These are phyloP conservation scores for Accipiter cooperii DNA, from an alignment of 2,113 vertebrate species.

Conservation along the genomic window DNA sequence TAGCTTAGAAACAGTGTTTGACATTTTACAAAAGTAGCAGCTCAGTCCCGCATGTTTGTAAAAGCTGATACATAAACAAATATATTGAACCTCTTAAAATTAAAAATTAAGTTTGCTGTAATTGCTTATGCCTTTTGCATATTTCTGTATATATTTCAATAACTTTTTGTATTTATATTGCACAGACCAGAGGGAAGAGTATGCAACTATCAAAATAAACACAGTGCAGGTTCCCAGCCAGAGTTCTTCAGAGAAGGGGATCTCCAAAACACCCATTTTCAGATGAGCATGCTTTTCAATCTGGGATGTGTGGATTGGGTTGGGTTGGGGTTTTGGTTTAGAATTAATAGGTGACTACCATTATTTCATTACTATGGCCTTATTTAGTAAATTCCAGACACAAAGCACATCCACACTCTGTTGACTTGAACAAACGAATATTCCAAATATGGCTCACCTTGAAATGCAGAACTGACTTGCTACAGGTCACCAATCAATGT, in stretches of 20 bases:
- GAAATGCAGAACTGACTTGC: background rate
- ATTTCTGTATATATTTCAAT: background rate
- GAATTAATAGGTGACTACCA: background rate
- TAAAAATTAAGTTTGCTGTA: background rate
- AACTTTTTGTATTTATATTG: background rate
- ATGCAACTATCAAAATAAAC: background rate
- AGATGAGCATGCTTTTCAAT: background rate
- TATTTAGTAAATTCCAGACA: background rate
- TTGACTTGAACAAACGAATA: background rate
- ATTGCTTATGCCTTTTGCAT: background rate
- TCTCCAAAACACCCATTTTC: background rate
- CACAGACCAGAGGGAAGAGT: background rate
- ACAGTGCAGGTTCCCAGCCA: background rate
- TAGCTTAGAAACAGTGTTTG: background rate
- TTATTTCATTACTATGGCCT: background rate
- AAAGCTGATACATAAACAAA: background rate
- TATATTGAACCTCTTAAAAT: background rate
- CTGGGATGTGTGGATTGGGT: background rate
- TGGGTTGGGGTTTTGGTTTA: background rate
- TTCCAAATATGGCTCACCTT: background rate
- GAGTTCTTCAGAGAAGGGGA: background rate
- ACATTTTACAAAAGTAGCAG: background rate
- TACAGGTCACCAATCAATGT: background rate
- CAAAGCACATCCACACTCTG: background rate
- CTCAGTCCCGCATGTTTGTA: background rate